Base-by-base conservation (phyloP, 2,797 vertebrate species). In the Danio albolineatus region DNA sequence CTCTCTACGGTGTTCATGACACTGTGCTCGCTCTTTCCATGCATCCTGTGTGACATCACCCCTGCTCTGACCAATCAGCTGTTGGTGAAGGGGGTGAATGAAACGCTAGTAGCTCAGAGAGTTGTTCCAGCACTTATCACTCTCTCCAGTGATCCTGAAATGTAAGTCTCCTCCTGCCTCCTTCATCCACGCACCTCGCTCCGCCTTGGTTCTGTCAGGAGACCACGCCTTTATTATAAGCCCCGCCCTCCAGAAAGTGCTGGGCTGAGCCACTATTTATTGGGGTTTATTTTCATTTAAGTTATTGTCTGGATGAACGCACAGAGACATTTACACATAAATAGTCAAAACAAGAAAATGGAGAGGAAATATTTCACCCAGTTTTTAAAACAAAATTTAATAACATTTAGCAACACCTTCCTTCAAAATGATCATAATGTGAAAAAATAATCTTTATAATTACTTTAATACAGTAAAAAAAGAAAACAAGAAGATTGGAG, bases 41-140 rank as follows among this genome's bases (percentile, higher is more conserved):
- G 93, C 95, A 90, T 93, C 95, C 94, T 91, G 95, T 95, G 95
- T 97, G 97, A 95, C 94, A 94, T 91, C 92, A 93, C 95, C 94
- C 94, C 95, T 95, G 94, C 88, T 95, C 95, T 93, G 95, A 93
- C 95, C 94, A 92, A 93, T 96, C 97, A 99, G 98, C 97, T 99
- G 95, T 96, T 99, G 97, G 98, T 99, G 97, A 99, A 99, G 95
- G 98, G 98, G 97, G 98, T 99, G 95, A 98, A 99, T 97, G 98
- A 99, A 94, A 99, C 97, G 93, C 96, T 99, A 93, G 98, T 99
- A 95, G 98, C 98, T 96, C 98, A 99, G 95, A 97, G 98, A 96
- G 98, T 99, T 93, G 97, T 98, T 94, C 98, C 98, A 92, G 98
- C 98, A 96, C 98, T 99, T 95, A 99, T 99, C 96, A 99, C 98